Percentiles rank a stretch among this genome's conserved stretches.
Evolutionary conservation across 2,888 invertebrate genomes (phyloP).

Genomic region (Pseudeuparius sepicola): DNA sequence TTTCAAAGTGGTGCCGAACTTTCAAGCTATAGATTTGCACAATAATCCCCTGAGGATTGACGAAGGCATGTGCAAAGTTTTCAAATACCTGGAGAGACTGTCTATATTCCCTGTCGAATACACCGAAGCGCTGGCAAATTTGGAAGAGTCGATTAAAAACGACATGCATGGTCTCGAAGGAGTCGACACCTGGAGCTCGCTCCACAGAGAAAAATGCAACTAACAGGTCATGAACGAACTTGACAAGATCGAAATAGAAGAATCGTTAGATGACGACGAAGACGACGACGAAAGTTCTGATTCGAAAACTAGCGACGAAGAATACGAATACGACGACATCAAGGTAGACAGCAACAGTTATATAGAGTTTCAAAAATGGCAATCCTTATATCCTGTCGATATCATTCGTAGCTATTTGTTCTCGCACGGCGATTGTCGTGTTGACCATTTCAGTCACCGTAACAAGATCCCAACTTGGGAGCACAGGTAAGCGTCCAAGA

Average conservation of each 20-base stretch:
- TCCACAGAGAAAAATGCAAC: constrained; percentile 21
- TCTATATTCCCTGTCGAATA: constrained; percentile 46
- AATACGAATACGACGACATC: constrained; percentile 22
- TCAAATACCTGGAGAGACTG: constrained; percentile 51
- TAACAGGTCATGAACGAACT: constrained; percentile 30
- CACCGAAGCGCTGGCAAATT: constrained; percentile 20
- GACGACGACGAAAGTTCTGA: constrained; percentile 16
- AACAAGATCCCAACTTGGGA: constrained; percentile 35
- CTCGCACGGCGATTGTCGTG: constrained; percentile 45
- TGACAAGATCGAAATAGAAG: constrained; percentile 29
- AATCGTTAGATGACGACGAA: constrained; percentile 34
- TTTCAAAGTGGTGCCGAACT: constrained; percentile 46
- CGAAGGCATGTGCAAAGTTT: constrained; percentile 54
- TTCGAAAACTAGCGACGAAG: constrained; percentile 15
- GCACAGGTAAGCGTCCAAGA: constrained; percentile 43
- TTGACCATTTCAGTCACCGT: constrained; percentile 39
- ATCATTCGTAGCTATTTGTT: constrained; percentile 47
- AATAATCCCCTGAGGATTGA: constrained; percentile 61
- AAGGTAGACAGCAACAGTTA: constrained; percentile 26
- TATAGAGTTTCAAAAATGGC: too few relatives aligned
- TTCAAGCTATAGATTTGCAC: constrained; percentile 51
- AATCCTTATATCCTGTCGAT: constrained; percentile 31
- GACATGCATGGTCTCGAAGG: constrained; percentile 24
- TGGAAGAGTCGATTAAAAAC: constrained; percentile 23
- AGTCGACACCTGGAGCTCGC: constrained; percentile 21